Base-by-base conservation (phyloP, 2,888 invertebrate genomes). In the Alitta virens region DNA sequence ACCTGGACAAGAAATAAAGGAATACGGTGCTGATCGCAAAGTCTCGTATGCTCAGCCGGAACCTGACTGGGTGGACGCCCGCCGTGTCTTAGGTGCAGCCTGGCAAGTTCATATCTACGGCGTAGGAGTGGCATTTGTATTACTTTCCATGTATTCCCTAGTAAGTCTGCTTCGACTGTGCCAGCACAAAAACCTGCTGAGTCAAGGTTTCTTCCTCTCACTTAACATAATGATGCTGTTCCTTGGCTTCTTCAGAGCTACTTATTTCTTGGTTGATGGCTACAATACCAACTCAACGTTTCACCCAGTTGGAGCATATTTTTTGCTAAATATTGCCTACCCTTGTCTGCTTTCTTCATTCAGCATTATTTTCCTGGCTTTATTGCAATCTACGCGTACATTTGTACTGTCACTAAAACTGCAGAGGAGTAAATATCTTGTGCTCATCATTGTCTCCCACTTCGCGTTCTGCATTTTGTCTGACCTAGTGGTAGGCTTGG, bases 61-160 rank as follows among this genome's bases (percentile, higher is more conserved):
- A n/a, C 78, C 78, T 12, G 73, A 78, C 24, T 80, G 78, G 78
- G 68, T 66, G 12, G 50, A 64, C 2, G 79, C 78, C 5, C 76
- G 75, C 67, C 43, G 63, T 16, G 56, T 67, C 24, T 79, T 76
- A 75, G 87, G 90, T 0, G 89, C 91, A 69, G 92, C 92, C 1
- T 94, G 94, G 94, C 91, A 93, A 75, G 87, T 94, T 9, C 94
- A 95, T 78, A 90, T 94, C 3, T 95, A 94, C 83, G 83, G 91
- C 46, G 90, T 91, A 0, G 94, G 93, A 0, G 88, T 90, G 18
- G 86, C 92, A 75, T 95, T 94, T 78, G 89, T 91, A 0, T 84
- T 93, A 14, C 83, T 95, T 72, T 91, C 92, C 0, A 86, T 92
- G 0, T 92, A 90, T 78, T 92, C 92, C 24, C 88, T 93, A 64